Percentiles rank a stretch among this genome's conserved stretches.
These are phyloP conservation scores for Noctua janthe DNA, from an alignment of 2,888 invertebrate genomes.

Conservation along the genomic window DNA sequence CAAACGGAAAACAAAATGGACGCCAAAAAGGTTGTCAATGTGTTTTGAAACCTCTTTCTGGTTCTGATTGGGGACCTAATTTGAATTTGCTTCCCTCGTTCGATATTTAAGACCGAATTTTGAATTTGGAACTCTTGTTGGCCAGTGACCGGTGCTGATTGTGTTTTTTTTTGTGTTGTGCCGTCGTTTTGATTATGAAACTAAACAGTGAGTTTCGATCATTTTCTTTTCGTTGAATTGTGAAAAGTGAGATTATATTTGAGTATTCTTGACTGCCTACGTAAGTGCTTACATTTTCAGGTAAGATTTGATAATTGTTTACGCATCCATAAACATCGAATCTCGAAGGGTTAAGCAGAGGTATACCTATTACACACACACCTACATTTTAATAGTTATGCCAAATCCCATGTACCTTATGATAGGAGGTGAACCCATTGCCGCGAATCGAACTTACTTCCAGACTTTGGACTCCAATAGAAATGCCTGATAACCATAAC, in stretches of 20 bases:
- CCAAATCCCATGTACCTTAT: not conserved
- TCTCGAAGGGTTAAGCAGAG: not conserved
- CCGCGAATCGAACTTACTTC: not conserved
- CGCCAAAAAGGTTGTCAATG: slow-evolving; percentile 11
- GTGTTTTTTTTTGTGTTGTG: slow-evolving; percentile 24
- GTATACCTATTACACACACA: not conserved
- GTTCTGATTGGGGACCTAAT: slow-evolving; percentile 21
- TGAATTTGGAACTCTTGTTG: slow-evolving; percentile 33
- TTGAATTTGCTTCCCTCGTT: slow-evolving; percentile 32
- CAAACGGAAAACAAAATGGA: slow-evolving; percentile 2
- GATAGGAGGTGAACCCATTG: not conserved
- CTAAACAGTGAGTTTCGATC: slow-evolving; percentile 5
- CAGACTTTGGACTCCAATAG: not conserved
- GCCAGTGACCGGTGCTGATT: not conserved
- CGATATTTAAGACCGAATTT: slow-evolving; percentile 30
- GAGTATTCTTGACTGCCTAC: not conserved
- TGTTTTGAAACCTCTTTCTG: slow-evolving; percentile 23
- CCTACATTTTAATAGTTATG: not conserved
- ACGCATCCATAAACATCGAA: not conserved
- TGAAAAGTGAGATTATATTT: not conserved
- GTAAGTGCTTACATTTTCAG: not conserved
- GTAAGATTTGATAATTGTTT: slow-evolving; percentile 4
- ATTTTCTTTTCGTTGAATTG: not conserved
- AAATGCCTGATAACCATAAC: not conserved
- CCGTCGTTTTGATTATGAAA: not conserved